These are phyloP conservation scores for Petrosia ficiformis DNA, from an alignment of 37 sponge, comb jelly and placozoan genomes.

Conservation along the genomic window DNA sequence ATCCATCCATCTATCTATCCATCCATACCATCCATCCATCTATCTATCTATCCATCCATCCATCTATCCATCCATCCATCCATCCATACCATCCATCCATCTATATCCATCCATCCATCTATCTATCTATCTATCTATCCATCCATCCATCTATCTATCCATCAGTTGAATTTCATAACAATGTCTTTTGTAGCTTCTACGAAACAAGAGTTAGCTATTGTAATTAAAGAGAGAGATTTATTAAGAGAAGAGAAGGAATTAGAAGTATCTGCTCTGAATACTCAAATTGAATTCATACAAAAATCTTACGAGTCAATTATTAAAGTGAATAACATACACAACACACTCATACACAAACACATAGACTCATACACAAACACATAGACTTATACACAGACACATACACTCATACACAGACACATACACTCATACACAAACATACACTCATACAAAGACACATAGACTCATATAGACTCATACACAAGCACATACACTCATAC, in stretches of 20 bases:
- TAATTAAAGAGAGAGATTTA: conserved; percentile 55
- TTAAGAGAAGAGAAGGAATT: conserved; percentile 61
- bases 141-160: no score
- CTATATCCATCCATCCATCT: no score
- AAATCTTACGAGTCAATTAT: conserved; percentile 72
- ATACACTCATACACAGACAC: background rate
- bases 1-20: no score
- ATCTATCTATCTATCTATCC: no score
- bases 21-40: no score
- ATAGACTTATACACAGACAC: background rate
- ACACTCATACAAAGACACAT: background rate
- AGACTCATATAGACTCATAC: background rate
- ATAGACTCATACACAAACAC: background rate
- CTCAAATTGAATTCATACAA: conserved; percentile 52
- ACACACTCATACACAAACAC: no score
- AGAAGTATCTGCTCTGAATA: conserved; percentile 29
- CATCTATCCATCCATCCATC: no score
- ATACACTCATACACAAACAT: background rate
- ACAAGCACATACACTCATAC: background rate
- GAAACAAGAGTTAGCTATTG: conserved; percentile 18
- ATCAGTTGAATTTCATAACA: no score
- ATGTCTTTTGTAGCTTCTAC: conserved; percentile 12
- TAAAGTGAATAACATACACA: no score
- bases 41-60: no score
- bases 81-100: no score